phyloP scores from a whole-genome alignment of 2,113 vertebrate species.

The Apodemus sylvaticus region DNA sequence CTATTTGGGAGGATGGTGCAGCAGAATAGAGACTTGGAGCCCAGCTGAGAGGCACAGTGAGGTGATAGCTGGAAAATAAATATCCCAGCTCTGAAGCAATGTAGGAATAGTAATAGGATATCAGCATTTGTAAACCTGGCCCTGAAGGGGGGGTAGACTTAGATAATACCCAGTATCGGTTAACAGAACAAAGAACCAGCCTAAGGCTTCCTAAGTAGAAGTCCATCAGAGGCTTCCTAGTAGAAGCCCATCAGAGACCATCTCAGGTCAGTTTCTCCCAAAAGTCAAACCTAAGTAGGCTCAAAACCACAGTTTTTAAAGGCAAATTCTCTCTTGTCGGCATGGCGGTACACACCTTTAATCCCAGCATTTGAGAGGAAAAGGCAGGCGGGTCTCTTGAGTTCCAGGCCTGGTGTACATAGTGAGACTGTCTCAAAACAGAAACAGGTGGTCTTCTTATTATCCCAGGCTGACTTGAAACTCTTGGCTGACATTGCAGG shows the following conservation, averaged over 20 bases:
- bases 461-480: neutral
- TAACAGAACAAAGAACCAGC: neutral
- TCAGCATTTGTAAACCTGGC: neutral
- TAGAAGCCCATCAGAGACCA: too few relatives aligned
- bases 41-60: neutral
- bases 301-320: neutral
- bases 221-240: neutral
- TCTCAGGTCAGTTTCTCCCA: neutral
- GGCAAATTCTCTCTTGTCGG: neutral
- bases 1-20: neutral
- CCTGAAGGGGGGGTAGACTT: neutral
- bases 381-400: too few relatives aligned
- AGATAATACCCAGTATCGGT: neutral
- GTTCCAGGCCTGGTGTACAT: neutral
- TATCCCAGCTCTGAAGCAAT: neutral
- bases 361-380: neutral
- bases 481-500: neutral
- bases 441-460: neutral
- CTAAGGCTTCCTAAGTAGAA: neutral
- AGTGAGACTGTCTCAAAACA: neutral
- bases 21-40: neutral
- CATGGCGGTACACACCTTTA: neutral
- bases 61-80: neutral
- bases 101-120: neutral
- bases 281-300: neutral